phyloP scores from a whole-genome alignment of 2,888 invertebrate genomes.

The Spisula subtruncata region DNA sequence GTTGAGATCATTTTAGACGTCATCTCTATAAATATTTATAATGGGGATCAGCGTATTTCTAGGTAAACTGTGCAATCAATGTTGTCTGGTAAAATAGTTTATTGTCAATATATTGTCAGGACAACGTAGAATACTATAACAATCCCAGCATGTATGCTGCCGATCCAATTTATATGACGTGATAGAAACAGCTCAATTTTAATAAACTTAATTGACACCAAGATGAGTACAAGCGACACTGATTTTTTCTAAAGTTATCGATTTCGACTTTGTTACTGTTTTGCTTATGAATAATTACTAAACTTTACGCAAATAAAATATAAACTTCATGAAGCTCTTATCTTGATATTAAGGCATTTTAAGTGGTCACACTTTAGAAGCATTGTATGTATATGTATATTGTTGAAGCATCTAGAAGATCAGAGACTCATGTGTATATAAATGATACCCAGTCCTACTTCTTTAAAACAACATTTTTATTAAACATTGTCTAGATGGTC shows the following conservation, averaged over 20 bases:
- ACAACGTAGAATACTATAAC: background rate
- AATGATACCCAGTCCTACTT: no score
- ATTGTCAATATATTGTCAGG: conserved; percentile 15
- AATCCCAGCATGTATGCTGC: background rate
- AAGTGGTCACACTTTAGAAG: no score
- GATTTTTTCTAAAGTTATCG: conserved; percentile 8
- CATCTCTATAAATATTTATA: background rate
- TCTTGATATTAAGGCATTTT: background rate
- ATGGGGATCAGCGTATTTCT: background rate
- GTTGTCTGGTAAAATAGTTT: background rate
- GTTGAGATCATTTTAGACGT: background rate
- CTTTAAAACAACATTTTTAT: no score
- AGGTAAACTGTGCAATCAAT: conserved; percentile 1
- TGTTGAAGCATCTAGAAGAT: no score
- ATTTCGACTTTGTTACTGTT: background rate
- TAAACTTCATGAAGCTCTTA: background rate
- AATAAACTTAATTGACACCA: background rate
- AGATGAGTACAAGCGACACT: conserved; percentile 3
- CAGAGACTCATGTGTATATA: no score
- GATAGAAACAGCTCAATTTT: background rate
- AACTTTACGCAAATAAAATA: background rate
- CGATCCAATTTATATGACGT: background rate
- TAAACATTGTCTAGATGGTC: no score
- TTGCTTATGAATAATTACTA: background rate
- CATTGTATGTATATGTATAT: no score